Conservation (phyloP, 2,113 vertebrate species). For the Pterocles orientalis region DNA sequence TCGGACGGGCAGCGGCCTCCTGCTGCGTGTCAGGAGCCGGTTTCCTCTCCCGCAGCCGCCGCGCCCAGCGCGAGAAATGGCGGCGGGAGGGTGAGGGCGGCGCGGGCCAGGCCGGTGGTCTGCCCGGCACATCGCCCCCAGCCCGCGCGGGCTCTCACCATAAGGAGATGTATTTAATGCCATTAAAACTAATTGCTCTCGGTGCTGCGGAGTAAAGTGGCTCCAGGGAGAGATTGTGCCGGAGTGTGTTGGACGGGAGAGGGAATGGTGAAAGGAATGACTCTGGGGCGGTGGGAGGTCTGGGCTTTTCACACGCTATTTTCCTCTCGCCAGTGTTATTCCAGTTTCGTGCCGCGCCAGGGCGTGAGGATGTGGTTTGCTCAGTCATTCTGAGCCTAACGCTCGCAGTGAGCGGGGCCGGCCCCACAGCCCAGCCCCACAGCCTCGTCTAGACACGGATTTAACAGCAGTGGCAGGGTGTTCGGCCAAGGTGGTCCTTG, state of each 20-base stretch:
- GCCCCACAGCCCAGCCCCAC: not conserved
- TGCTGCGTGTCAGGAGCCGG: fast-evolving
- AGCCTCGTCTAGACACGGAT: constrained; percentile 4
- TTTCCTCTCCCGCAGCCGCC: not conserved
- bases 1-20: fast-evolving
- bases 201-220: not conserved
- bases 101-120: not conserved
- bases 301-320: not conserved
- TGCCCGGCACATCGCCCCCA: fast-evolving
- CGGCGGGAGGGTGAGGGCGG: not conserved
- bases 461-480: not conserved
- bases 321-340: not conserved
- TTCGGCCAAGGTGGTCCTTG: not conserved
- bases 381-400: not conserved
- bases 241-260: not conserved
- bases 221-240: constrained; percentile 14
- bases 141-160: not conserved
- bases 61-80: not conserved
- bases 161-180: not conserved
- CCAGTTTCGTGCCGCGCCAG: not conserved
- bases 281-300: constrained; percentile 34
- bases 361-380: constrained; percentile 42
- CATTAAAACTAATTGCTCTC: constrained; percentile 31
- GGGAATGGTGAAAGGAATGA: not conserved
- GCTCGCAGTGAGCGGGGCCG: not conserved